A percentile compares a stretch with the other conserved stretches of the same genome.
These are phyloP conservation scores for Tineola bisselliella DNA, from an alignment of 2,888 invertebrate genomes.

Conservation along the genomic window DNA sequence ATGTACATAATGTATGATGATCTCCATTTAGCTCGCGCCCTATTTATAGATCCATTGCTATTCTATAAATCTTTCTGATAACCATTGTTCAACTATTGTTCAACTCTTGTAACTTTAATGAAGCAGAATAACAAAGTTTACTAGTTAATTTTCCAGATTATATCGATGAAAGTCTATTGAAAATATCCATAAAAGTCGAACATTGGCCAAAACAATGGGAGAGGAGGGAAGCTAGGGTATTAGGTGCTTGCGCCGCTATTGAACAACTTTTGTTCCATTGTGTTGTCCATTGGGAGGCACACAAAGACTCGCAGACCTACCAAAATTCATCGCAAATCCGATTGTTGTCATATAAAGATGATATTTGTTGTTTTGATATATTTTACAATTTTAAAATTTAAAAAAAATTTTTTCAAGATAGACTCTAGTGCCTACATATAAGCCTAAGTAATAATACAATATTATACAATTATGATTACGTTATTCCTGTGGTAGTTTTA, in stretches of 20 bases:
- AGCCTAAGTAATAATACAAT: no score
- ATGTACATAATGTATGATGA: background rate
- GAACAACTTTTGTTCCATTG: constrained; percentile 68
- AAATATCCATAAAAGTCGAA: constrained; percentile 69
- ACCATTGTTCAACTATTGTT: background rate
- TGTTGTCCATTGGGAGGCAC: constrained; percentile 61
- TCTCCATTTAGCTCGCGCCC: background rate
- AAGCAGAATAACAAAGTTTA: constrained; percentile 13
- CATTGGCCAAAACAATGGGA: constrained; percentile 66
- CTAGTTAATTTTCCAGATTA: constrained; percentile 60
- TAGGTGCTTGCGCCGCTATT: constrained; percentile 64
- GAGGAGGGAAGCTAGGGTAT: constrained; percentile 53
- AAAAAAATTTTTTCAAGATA: background rate
- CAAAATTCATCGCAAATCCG: constrained; percentile 68
- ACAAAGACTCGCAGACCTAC: constrained; percentile 66
- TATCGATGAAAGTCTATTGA: constrained; percentile 60
- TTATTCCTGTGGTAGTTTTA: no score
- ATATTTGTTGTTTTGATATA: background rate
- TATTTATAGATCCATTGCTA: background rate
- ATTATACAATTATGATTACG: no score
- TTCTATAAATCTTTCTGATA: background rate
- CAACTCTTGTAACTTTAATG: background rate
- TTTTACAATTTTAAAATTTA: background rate
- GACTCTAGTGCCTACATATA: no score
- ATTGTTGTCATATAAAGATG: constrained; percentile 67